Percentiles rank a stretch among this genome's conserved stretches.
Evolutionary conservation across 2,113 vertebrate species (phyloP).

Genomic region (Gasterosteus nipponicus): DNA sequence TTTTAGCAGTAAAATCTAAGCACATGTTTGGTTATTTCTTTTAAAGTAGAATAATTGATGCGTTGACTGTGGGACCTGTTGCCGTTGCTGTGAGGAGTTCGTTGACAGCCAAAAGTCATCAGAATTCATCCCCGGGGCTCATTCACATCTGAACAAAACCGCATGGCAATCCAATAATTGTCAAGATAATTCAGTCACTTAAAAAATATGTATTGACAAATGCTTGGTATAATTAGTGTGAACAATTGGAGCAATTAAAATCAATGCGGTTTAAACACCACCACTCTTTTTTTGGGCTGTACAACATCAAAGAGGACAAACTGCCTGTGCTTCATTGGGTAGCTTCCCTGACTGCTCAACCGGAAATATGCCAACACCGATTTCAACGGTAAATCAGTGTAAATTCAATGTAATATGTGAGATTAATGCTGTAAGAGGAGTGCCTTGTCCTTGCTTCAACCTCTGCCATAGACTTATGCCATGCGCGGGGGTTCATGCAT

Average conservation of each 20-base stretch:
- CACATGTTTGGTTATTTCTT: background rate
- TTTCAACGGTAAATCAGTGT: background rate
- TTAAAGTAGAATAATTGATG: too few relatives aligned
- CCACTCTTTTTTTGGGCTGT: background rate
- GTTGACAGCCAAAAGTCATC: background rate
- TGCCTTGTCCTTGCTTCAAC: conserved; percentile 46
- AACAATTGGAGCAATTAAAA: conserved; percentile 23
- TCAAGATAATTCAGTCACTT: background rate
- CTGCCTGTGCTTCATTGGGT: conserved; percentile 67
- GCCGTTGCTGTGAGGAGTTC: background rate
- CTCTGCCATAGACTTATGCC: conserved; percentile 51
- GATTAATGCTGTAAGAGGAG: conserved; percentile 27
- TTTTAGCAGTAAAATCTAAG: background rate
- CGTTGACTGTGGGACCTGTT: background rate
- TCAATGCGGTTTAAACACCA: background rate
- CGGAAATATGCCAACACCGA: background rate
- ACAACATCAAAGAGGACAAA: conserved; percentile 43
- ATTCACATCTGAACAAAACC: background rate
- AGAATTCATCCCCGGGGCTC: background rate
- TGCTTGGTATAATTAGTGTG: background rate
- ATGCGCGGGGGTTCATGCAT: conserved; percentile 54
- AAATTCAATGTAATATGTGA: conserved; percentile 28
- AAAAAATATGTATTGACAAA: background rate
- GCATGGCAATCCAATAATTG: background rate
- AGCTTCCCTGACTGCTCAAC: conserved; percentile 50